phyloP scores from a whole-genome alignment of 2,113 vertebrate species.

The Eudyptes chrysolophus region DNA sequence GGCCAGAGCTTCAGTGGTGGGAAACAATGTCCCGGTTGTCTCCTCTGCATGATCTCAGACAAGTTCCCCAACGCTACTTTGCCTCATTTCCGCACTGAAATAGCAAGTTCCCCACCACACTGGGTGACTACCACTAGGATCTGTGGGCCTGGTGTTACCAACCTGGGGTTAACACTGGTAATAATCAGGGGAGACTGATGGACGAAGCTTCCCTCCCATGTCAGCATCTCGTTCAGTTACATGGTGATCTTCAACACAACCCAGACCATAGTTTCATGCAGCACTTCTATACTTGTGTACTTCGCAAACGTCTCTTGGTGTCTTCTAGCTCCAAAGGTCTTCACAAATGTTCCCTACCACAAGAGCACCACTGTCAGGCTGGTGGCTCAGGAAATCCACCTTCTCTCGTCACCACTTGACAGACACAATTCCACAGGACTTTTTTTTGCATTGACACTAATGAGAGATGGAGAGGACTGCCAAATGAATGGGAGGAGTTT shows the following conservation, averaged over 20 bases:
- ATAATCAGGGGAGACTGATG: not conserved
- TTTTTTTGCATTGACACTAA: not conserved
- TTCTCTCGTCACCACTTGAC: not conserved
- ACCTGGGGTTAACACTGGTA: not conserved
- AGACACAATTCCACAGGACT: not conserved
- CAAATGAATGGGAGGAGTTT: not conserved
- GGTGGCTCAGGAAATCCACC: not conserved
- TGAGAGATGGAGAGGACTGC: not conserved
- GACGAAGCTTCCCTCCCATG: not conserved
- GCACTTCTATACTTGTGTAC: not conserved
- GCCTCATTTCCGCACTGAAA: not conserved
- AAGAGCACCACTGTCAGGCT: not conserved
- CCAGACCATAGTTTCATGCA: not conserved
- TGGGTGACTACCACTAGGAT: not conserved
- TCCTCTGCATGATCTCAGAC: not conserved
- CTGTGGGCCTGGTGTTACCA: not conserved
- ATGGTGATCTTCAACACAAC: not conserved
- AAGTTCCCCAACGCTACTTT: not conserved
- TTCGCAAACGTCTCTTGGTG: not conserved
- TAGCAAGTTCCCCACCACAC: not conserved
- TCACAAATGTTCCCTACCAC: not conserved
- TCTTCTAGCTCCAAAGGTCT: not conserved
- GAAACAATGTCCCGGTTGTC: fast-evolving
- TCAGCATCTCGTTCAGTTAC: not conserved
- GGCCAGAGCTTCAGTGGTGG: not conserved